phyloP scores from a whole-genome alignment of 2,888 invertebrate species.

The Lordiphosa fenestrarum region DNA sequence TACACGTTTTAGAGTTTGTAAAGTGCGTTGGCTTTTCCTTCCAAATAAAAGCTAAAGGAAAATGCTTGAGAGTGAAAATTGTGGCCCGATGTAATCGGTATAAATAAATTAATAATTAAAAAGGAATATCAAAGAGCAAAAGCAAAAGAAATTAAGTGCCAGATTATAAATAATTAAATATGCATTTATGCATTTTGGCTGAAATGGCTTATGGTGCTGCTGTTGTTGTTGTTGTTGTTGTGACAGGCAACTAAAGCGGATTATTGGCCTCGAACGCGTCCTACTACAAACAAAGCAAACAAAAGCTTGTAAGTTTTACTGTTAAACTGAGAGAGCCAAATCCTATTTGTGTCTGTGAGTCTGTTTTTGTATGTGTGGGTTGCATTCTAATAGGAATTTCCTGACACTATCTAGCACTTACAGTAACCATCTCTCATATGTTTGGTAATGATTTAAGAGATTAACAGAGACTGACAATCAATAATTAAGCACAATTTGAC shows the following conservation, averaged over 20 bases:
- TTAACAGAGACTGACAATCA: neutral
- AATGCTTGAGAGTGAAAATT: conserved; percentile 13
- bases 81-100: neutral
- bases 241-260: conserved; percentile 55
- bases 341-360: conserved; percentile 5
- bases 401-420: conserved; percentile 12
- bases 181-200: conserved; percentile 28
- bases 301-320: conserved; percentile 58
- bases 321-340: conserved; percentile 35
- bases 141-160: conserved; percentile 20
- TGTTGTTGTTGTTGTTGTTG: no score
- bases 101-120: conserved; percentile 14
- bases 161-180: conserved; percentile 34
- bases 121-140: conserved; percentile 21
- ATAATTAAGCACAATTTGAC: neutral
- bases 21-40: conserved; percentile 63
- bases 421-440: conserved; percentile 26
- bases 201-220: conserved; percentile 18
- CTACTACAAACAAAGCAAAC: conserved; percentile 37
- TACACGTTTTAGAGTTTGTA: conserved; percentile 57
- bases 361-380: conserved; percentile 29
- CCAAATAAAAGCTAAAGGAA: conserved; percentile 4
- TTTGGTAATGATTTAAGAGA: conserved; percentile 18
- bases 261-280: conserved; percentile 48
- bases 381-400: conserved; percentile 43